Percentiles rank a stretch among this genome's conserved stretches.
Evolutionary conservation across 2,888 invertebrate species (phyloP).

Genomic region (Sarcophaga subvicina): DNA sequence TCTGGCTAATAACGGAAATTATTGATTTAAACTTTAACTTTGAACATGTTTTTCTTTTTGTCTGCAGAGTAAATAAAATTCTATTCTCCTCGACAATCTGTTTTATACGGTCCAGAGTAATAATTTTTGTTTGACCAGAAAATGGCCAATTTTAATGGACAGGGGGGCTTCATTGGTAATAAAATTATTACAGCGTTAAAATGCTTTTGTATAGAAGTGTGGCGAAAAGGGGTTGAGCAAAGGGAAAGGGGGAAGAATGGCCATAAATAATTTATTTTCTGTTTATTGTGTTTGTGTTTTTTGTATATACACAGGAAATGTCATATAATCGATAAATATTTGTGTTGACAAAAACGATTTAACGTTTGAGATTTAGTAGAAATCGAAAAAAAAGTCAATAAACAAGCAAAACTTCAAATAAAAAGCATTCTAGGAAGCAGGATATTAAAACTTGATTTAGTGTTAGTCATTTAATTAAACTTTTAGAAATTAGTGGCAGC

Average conservation of each 20-base stretch:
- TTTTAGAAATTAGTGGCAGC: too few species aligned
- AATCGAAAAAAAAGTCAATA: not conserved
- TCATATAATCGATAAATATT: slow-evolving; percentile 64
- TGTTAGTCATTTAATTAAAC: not conserved
- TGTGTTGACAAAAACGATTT: slow-evolving; percentile 55
- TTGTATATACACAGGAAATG: slow-evolving; percentile 54
- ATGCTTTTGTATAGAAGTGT: not conserved
- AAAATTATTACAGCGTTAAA: slow-evolving; percentile 28
- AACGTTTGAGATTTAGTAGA: slow-evolving; percentile 46
- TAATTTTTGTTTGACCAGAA: slow-evolving; percentile 5
- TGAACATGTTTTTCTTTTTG: not conserved
- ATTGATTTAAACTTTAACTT: slow-evolving; percentile 61
- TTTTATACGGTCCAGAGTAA: not conserved
- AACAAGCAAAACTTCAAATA: too few species aligned
- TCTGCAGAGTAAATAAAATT: not conserved
- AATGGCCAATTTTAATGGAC: slow-evolving; percentile 42
- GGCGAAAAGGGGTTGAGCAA: not conserved
- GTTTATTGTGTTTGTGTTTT: not conserved
- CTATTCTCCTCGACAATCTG: too few species aligned
- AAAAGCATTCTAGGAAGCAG: slow-evolving; percentile 27
- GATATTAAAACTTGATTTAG: slow-evolving; percentile 56
- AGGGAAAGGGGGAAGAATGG: not conserved
- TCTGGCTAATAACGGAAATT: slow-evolving; percentile 37
- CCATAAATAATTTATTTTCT: slow-evolving; percentile 52
- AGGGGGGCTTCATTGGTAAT: slow-evolving; percentile 4